A percentile compares a stretch with the other conserved stretches of the same genome.
Conservation (phyloP, 1,140 invertebrate species). For the Lethrus apterus region DNA sequence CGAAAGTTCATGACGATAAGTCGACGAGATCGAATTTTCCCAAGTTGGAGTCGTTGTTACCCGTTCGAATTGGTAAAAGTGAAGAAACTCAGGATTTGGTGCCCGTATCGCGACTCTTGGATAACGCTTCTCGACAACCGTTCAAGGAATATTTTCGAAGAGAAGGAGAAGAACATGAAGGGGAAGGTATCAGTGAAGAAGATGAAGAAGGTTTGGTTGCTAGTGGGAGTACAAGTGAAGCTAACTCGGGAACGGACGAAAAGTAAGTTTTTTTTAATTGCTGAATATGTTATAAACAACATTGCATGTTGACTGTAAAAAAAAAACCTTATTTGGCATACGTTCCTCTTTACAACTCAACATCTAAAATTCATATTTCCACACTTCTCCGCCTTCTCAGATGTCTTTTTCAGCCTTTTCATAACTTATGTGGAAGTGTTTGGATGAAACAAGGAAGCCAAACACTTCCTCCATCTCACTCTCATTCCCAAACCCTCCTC, state of each 20-base stretch:
- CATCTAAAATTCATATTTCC: no score
- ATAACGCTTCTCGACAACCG: slow-evolving; percentile 66
- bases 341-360: no score
- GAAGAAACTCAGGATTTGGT: slow-evolving; percentile 58
- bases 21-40: slow-evolving; percentile 14
- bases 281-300: slow-evolving; percentile 4
- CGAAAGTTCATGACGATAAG: background rate
- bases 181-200: slow-evolving; percentile 45
- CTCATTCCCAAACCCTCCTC: no score
- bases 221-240: slow-evolving; percentile 63
- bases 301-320: no score
- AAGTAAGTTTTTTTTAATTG: slow-evolving; percentile 45
- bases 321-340: no score
- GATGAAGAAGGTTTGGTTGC: slow-evolving; percentile 70
- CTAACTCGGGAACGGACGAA: slow-evolving; percentile 74
- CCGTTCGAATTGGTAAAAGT: slow-evolving; percentile 27
- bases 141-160: slow-evolving; percentile 55
- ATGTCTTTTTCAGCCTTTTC: no score
- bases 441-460: no score
- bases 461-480: no score
- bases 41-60: slow-evolving; percentile 13
- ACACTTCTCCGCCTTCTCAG: no score
- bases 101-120: slow-evolving; percentile 66
- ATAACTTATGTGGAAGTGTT: no score
- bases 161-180: slow-evolving; percentile 36